A percentile compares a stretch with the other conserved stretches of the same genome.
These are phyloP conservation scores for Molorchus minor DNA, from an alignment of 2,888 invertebrate genomes.

Conservation along the genomic window DNA sequence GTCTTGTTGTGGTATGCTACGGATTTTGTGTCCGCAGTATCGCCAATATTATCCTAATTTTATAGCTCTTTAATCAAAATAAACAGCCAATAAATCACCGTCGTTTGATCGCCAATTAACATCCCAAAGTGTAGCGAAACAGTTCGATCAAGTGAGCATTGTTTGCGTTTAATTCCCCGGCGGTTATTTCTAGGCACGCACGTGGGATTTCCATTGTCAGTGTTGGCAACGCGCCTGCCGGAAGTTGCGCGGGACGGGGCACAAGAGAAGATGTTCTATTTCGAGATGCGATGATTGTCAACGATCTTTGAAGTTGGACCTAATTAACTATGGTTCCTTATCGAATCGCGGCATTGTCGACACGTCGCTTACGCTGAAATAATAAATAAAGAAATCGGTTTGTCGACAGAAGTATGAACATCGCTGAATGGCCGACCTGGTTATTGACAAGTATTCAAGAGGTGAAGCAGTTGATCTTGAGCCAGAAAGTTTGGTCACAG, in stretches of 20 bases:
- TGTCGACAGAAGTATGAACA: constrained; percentile 42
- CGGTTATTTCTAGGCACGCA: constrained; percentile 52
- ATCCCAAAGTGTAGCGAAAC: constrained; percentile 16
- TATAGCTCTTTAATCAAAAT: not conserved
- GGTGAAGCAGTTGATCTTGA: no score
- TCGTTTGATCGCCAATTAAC: constrained; percentile 13
- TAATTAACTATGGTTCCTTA: constrained; percentile 58
- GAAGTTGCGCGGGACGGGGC: constrained; percentile 52
- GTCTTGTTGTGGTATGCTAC: no score
- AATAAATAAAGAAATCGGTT: constrained; percentile 31
- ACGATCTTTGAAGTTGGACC: constrained; percentile 59
- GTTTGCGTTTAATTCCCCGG: constrained; percentile 47
- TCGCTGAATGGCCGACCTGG: constrained; percentile 40
- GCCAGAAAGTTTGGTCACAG: no score
- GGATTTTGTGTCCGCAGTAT: no score
- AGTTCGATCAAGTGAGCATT: constrained; percentile 51
- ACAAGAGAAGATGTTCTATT: constrained; percentile 50
- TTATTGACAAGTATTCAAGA: no score
- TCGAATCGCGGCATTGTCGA: constrained; percentile 50
- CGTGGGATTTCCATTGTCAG: constrained; percentile 62
- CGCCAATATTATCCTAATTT: not conserved
- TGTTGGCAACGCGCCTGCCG: constrained; percentile 61
- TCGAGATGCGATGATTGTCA: constrained; percentile 57
- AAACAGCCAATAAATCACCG: not conserved
- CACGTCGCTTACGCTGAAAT: constrained; percentile 45